Conservation (phyloP, 1,140 invertebrate species). For the Magallana gigas region DNA sequence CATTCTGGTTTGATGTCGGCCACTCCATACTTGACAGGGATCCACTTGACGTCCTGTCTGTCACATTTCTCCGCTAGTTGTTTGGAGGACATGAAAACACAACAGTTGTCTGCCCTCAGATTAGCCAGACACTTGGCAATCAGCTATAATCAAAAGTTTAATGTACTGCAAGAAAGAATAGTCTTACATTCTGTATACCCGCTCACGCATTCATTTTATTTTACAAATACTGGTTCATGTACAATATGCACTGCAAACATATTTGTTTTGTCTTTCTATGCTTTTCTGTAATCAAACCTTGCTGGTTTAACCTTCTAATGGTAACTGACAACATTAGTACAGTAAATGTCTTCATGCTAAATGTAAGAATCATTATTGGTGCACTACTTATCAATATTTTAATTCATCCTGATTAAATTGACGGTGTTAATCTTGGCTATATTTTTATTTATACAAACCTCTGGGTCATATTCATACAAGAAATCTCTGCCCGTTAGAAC, state of each 20-base stretch:
- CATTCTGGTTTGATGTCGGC: conserved; percentile 52
- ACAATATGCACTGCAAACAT: too few relatives aligned
- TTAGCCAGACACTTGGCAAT: conserved; percentile 68
- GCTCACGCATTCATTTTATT: too few relatives aligned
- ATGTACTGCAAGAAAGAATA: too few relatives aligned
- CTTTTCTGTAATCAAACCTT: too few relatives aligned
- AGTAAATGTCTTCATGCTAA: too few relatives aligned
- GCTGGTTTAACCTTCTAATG: too few relatives aligned
- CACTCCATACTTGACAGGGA: conserved; percentile 67
- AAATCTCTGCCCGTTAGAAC: conserved; percentile 80
- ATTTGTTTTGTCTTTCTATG: too few relatives aligned
- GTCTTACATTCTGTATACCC: too few relatives aligned
- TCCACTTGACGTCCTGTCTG: conserved; percentile 72
- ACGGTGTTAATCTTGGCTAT: too few relatives aligned
- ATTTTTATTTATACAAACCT: conserved; percentile 58
- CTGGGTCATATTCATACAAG: conserved; percentile 67
- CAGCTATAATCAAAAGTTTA: conserved; percentile 60
- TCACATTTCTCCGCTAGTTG: conserved; percentile 67
- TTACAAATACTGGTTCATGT: too few relatives aligned
- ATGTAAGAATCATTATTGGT: background rate
- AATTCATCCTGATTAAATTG: background rate
- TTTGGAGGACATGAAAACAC: conserved; percentile 74
- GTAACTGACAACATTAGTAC: too few relatives aligned
- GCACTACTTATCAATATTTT: background rate
- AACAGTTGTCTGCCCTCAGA: conserved; percentile 70